Percentiles rank a stretch among this genome's conserved stretches.
Evolutionary conservation across 1,140 invertebrate species (phyloP).

Genomic region (Lethrus apterus): DNA sequence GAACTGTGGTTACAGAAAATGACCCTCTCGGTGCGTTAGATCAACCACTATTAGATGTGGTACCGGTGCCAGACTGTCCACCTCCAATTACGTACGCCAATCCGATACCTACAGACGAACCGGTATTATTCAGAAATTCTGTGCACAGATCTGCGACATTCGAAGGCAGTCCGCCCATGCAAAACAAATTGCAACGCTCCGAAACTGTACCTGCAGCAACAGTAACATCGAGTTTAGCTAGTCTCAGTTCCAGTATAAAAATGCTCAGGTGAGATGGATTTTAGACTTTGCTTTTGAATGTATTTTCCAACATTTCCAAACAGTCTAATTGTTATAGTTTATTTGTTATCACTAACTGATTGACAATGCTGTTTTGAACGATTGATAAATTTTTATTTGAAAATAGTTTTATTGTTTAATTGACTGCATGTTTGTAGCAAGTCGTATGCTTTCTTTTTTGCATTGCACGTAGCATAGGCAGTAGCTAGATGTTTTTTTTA

Average conservation of each 20-base stretch:
- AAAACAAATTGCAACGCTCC: slow-evolving; percentile 60
- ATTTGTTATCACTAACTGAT: too few species aligned
- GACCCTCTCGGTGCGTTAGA: slow-evolving; percentile 81
- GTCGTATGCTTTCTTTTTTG: slow-evolving; percentile 7
- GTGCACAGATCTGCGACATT: slow-evolving; percentile 50
- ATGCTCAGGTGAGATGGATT: slow-evolving; percentile 78
- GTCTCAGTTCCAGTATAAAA: slow-evolving; percentile 70
- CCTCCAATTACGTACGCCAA: slow-evolving; percentile 18
- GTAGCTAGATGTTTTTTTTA: slow-evolving; percentile 52
- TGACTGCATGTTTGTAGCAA: slow-evolving; percentile 8
- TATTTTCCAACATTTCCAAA: slow-evolving; percentile 7
- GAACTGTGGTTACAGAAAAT: slow-evolving; percentile 81
- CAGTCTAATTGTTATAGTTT: too few species aligned
- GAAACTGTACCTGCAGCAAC: slow-evolving; percentile 72
- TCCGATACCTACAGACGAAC: slow-evolving; percentile 28
- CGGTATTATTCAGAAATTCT: slow-evolving; percentile 33
- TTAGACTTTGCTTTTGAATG: too few species aligned
- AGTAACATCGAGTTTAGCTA: slow-evolving; percentile 67
- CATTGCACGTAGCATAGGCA: slow-evolving; percentile 28
- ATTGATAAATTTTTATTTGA: too few species aligned
- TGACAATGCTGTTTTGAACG: too few species aligned
- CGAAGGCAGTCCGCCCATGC: slow-evolving; percentile 44
- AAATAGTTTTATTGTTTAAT: too few species aligned
- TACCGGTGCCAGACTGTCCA: slow-evolving; percentile 24
- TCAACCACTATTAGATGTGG: slow-evolving; percentile 39